Base-by-base conservation (phyloP, 2,797 vertebrate genomes). In the Molossus alvarezi region DNA sequence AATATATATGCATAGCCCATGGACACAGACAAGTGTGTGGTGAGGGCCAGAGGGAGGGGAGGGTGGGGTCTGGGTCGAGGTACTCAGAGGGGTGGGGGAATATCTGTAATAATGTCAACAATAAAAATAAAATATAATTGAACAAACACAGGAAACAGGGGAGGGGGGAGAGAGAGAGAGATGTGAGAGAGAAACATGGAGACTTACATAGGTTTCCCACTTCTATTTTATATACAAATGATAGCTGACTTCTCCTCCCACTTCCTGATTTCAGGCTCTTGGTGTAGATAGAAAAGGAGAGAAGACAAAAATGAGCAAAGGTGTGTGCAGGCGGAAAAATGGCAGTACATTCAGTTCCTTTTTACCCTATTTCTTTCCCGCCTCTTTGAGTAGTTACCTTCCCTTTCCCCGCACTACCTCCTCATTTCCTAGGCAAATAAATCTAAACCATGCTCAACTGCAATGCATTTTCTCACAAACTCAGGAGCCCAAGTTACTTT, bases 171-270 rank as follows among this genome's bases (percentile, higher is more conserved):
- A 33, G 33, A 33, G 33, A 33, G 33, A 33, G 33, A 33, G 33
- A 33, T 33, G 33, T 33, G 33, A 33, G 33, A 33, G 33, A 33
- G 33, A 33, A 33, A 33, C 33, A 33, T 33, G 45, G 17, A 71
- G 3, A 71, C 12, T 90, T 72, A 65, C 27, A 58, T 3, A 57
- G 53, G 72, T 33, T 94, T 92, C 5, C 14, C 41, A 60, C 21
- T 89, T 90, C 45, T 41, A n/a, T 55, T 86, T 73, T 83, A 27
- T 65, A 92, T 65, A 37, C 89, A 82, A 89, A 87, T 73, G 55
- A 58, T 77, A 87, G 20, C 10, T 41, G 57, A 33, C 8, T 88
- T 84, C 45, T 67, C 7, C 9, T n/a, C 27, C 11, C 6, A 18
- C 12, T 51, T 41, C 9, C 37, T 90, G 45, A 41, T 12, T 94